These are phyloP conservation scores for western clawed frog (Xenopus tropicalis) DNA, from an alignment of 2,113 vertebrate species.

Conservation along the genomic window DNA sequence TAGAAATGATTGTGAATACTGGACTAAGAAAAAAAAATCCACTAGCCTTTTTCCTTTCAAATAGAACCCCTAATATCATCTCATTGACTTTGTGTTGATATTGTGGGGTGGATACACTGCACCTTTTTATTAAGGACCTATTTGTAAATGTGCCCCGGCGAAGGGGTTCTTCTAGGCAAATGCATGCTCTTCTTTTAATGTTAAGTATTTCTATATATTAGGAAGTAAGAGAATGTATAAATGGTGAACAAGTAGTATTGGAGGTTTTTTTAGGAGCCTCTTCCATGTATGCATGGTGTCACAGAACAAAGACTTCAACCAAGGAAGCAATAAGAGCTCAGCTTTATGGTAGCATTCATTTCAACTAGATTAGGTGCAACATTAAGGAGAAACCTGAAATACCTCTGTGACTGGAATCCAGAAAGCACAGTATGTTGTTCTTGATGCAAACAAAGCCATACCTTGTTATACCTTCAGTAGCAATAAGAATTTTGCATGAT, in stretches of 20 bases:
- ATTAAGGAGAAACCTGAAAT: constrained; percentile 58
- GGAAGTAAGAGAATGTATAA: not conserved
- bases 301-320: constrained; percentile 1
- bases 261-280: not conserved
- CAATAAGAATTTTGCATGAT: constrained; percentile 92
- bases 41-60: too few species aligned
- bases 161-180: not conserved
- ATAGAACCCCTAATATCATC: too few species aligned
- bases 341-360: constrained; percentile 56
- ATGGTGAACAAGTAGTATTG: not conserved
- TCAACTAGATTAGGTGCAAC: constrained; percentile 51
- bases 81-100: too few species aligned
- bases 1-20: too few species aligned
- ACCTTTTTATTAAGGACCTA: not conserved
- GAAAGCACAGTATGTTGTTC: constrained; percentile 76
- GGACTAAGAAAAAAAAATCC: too few species aligned
- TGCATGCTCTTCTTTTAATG: constrained; percentile 26
- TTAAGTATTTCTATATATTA: constrained; percentile 7
- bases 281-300: constrained; percentile 12
- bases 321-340: constrained; percentile 35
- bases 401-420: constrained; percentile 83
- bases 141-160: not conserved
- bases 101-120: not conserved
- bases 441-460: constrained; percentile 85
- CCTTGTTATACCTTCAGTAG: constrained; percentile 82